Evolutionary conservation across 2,888 invertebrate species (phyloP), one percentile per base, ranked within the genome.

Genomic region (Petrolisthes cinctipes): DNA sequence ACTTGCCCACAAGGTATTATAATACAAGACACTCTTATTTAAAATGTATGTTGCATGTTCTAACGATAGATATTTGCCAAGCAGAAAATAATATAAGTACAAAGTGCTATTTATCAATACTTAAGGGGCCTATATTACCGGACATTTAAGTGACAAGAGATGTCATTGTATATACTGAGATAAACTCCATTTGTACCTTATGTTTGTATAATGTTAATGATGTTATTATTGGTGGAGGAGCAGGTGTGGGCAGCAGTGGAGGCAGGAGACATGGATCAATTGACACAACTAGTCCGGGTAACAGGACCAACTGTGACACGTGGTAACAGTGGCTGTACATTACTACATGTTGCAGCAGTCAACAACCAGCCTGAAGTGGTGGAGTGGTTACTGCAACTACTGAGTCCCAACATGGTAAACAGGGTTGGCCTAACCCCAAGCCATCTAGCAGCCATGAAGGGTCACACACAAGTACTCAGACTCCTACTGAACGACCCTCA

Each of bases 321-420:
- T 20, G 71, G 37, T n/a, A 51, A 79, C 76, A 86, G 23, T 17
- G 73, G 57, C 6, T 79, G 57, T 51, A 83, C 86, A 0, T 82
- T 86, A 9, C 54, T 86, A 54, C 86, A 86, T 37, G 76, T 75
- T 9, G 86, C 86, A 37, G 82, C 86, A 78, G 82, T 53, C 23
- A 86, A 56, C 66, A 82, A 83, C 53, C 86, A 83, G 78, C 53
- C 75, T 5, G 53, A 82, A 7, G 78, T 86, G 14, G 54, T 68
- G 37, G 20, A 78, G 20, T 78, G 75, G 51, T 68, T 86, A 54
- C 37, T 86, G 57, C 54, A 82, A 66, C 76, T 86, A 14, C 82
- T 86, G 82, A 82, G 82, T n/a, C 86, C 86, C 17, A 86, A 86
- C 56, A 20, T 83, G 23, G 73, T 83, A 3, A 83, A 83, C 79